These are phyloP conservation scores for Plecturocebus donacophilus DNA, from an alignment of 2,113 vertebrate genomes.

Conservation along the genomic window DNA sequence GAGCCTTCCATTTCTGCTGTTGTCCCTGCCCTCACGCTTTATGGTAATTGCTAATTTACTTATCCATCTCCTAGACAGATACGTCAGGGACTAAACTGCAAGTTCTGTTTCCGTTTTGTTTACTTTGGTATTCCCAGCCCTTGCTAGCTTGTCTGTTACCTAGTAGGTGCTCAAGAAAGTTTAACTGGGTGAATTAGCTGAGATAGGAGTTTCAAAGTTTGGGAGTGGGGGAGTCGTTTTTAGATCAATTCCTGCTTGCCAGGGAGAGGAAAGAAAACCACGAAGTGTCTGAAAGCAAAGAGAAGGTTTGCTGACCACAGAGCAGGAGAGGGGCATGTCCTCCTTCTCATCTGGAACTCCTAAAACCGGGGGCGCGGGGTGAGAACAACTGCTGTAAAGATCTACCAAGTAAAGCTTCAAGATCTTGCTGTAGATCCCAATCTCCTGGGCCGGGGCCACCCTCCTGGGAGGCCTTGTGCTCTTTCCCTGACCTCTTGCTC, in stretches of 20 bases:
- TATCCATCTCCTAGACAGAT: not conserved
- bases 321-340: accelerated
- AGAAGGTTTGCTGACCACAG: not conserved
- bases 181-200: not conserved
- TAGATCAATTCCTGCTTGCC: not conserved
- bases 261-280: not conserved
- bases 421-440: not conserved
- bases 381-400: not conserved
- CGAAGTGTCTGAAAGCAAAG: not conserved
- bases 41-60: not conserved
- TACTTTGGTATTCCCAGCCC: not conserved
- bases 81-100: not conserved
- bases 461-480: too few relatives aligned
- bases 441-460: not conserved
- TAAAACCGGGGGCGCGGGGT: accelerated
- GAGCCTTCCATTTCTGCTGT: not conserved
- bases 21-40: not conserved
- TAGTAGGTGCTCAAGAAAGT: not conserved
- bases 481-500: not conserved
- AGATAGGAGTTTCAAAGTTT: not conserved
- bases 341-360: not conserved
- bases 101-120: not conserved
- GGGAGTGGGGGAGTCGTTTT: not conserved
- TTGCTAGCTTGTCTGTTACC: not conserved
- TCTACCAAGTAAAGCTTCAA: not conserved